phyloP scores from a whole-genome alignment of 1,140 invertebrate genomes.

The Drosophila nigrodunni region DNA sequence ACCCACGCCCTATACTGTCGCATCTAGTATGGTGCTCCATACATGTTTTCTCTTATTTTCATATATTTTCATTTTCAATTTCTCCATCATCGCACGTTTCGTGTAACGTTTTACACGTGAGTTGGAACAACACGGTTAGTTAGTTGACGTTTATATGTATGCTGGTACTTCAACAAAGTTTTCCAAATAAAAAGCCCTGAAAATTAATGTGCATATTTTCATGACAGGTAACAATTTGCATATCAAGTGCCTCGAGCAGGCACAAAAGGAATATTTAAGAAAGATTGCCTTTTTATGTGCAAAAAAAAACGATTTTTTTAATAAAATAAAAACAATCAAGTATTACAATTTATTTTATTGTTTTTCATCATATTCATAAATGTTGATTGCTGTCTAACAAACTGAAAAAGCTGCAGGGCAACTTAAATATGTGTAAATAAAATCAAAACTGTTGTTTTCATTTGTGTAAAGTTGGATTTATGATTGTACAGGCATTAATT shows the following conservation, averaged over 20 bases:
- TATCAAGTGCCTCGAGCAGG: slow-evolving; percentile 62
- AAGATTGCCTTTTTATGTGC: slow-evolving; percentile 25
- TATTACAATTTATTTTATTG: slow-evolving; percentile 37
- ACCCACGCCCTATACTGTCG: not conserved
- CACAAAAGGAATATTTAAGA: slow-evolving; percentile 36
- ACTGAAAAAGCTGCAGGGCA: slow-evolving; percentile 5
- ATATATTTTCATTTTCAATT: slow-evolving; percentile 46
- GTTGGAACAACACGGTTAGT: slow-evolving; percentile 14
- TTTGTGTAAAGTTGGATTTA: slow-evolving; percentile 2
- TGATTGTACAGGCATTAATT: too few relatives aligned
- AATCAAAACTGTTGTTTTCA: slow-evolving; percentile 1
- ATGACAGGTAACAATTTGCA: slow-evolving; percentile 76
- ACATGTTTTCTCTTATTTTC: slow-evolving; percentile 15
- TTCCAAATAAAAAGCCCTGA: slow-evolving; percentile 48
- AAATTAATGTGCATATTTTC: slow-evolving; percentile 81
- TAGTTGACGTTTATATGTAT: slow-evolving; percentile 20
- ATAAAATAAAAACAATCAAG: slow-evolving; percentile 12
- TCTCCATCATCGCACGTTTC: slow-evolving; percentile 40
- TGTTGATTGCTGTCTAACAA: slow-evolving; percentile 28
- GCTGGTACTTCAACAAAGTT: slow-evolving; percentile 7
- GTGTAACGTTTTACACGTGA: slow-evolving; percentile 57
- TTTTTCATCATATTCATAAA: slow-evolving; percentile 35
- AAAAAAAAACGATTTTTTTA: slow-evolving; percentile 19
- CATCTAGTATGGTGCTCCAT: not conserved
- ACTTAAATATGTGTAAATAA: slow-evolving; percentile 9